These are phyloP conservation scores for Agapostemon virescens DNA, from an alignment of 2,888 invertebrate species.

Conservation along the genomic window DNA sequence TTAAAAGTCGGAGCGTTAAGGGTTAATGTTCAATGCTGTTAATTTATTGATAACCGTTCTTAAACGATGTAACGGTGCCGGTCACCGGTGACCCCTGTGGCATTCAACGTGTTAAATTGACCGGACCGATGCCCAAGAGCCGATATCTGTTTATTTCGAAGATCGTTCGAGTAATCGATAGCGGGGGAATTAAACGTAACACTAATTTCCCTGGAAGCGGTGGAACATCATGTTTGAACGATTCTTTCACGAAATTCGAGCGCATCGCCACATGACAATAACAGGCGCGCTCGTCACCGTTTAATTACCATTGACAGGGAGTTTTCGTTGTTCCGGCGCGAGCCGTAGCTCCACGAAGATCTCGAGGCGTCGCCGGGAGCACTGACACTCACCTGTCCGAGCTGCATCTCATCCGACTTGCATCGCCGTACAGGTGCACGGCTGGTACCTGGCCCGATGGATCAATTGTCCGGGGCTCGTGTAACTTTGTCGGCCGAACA, in stretches of 20 bases:
- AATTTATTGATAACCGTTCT: too few relatives aligned
- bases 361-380: constrained; percentile 71
- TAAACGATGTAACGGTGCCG: too few relatives aligned
- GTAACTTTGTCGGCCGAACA: constrained; percentile 55
- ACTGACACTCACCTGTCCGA: constrained; percentile 79
- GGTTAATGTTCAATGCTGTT: too few relatives aligned
- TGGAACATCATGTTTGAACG: background rate
- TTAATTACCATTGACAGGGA: constrained; percentile 22
- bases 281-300: constrained; percentile 14
- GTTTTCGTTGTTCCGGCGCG: constrained; percentile 53
- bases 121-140: background rate
- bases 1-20: too few relatives aligned
- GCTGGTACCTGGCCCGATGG: constrained; percentile 33
- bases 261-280: background rate
- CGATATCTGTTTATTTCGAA: background rate
- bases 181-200: background rate
- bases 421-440: constrained; percentile 45
- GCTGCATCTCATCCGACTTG: constrained; percentile 53
- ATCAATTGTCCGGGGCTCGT: constrained; percentile 55
- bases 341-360: constrained; percentile 67
- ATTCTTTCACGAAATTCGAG: constrained; percentile 35
- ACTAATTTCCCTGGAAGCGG: background rate
- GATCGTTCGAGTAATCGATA: background rate
- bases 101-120: too few relatives aligned
- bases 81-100: too few relatives aligned